Conservation (phyloP, 2,888 invertebrate genomes). For the Gisinianus flammeolus region DNA sequence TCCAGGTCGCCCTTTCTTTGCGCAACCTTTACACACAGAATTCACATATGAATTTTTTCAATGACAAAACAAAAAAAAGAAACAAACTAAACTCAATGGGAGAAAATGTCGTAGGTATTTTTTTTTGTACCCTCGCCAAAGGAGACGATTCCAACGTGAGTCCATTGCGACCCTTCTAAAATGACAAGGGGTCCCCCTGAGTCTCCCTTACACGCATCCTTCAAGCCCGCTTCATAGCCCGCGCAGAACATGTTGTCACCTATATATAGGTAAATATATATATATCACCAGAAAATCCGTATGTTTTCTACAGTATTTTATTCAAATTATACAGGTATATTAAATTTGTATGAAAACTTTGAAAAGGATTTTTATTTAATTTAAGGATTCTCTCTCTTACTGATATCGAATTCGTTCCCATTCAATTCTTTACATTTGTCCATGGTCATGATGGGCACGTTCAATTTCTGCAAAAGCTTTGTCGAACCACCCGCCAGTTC, state of each 20-base stretch:
- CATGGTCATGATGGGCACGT: background rate
- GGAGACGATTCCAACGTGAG: conserved; percentile 19
- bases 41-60: background rate
- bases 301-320: too few relatives aligned
- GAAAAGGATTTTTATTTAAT: background rate
- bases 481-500: background rate
- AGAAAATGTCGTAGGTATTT: too few relatives aligned
- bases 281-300: background rate
- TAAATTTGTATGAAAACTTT: background rate
- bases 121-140: too few relatives aligned
- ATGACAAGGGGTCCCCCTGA: conserved; percentile 22
- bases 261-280: background rate
- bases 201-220: conserved; percentile 26
- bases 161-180: background rate
- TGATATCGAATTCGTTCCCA: background rate
- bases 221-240: background rate
- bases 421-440: background rate
- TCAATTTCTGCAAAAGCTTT: conserved; percentile 10
- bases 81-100: too few relatives aligned
- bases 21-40: background rate
- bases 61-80: background rate
- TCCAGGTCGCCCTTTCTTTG: background rate
- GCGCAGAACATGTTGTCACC: background rate
- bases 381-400: too few relatives aligned
- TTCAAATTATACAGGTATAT: too few relatives aligned